Evolutionary conservation across 2,888 invertebrate genomes (phyloP).

Genomic region (Sarcophaga caerulescens): DNA sequence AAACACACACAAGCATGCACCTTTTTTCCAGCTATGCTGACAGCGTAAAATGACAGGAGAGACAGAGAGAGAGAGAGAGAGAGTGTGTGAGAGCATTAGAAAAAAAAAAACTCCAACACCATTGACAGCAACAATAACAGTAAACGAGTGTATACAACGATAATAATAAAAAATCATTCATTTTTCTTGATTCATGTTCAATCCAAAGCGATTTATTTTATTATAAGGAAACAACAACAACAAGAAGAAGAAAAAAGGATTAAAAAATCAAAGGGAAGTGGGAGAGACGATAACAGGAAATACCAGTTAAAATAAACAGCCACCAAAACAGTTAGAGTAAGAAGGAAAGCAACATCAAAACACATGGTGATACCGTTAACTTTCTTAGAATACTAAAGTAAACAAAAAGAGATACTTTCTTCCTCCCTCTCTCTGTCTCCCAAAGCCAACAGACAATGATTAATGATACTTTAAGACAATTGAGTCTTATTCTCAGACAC

Average conservation of each 20-base stretch:
- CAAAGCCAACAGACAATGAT: slow-evolving; percentile 47
- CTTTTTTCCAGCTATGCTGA: no score
- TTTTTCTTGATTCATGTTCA: slow-evolving; percentile 7
- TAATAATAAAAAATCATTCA: slow-evolving; percentile 4
- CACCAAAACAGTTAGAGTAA: background rate
- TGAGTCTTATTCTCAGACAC: slow-evolving; percentile 6
- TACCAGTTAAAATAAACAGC: background rate
- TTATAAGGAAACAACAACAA: slow-evolving; percentile 11
- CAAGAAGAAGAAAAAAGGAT: background rate
- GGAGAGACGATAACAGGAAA: background rate
- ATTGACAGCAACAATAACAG: background rate
- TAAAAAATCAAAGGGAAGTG: background rate
- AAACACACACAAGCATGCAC: background rate
- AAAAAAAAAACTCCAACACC: background rate
- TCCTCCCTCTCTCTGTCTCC: background rate
- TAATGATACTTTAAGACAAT: slow-evolving; percentile 55
- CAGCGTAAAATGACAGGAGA: no score
- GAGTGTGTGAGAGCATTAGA: background rate
- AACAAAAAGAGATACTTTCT: background rate
- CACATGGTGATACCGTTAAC: no score
- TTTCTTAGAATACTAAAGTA: no score
- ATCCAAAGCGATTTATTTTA: slow-evolving; percentile 13
- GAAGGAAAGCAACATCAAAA: background rate
- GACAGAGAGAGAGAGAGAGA: no score
- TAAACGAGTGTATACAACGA: background rate